Conservation (phyloP, 2,888 invertebrate genomes). For the Amphiduros pacificus region DNA sequence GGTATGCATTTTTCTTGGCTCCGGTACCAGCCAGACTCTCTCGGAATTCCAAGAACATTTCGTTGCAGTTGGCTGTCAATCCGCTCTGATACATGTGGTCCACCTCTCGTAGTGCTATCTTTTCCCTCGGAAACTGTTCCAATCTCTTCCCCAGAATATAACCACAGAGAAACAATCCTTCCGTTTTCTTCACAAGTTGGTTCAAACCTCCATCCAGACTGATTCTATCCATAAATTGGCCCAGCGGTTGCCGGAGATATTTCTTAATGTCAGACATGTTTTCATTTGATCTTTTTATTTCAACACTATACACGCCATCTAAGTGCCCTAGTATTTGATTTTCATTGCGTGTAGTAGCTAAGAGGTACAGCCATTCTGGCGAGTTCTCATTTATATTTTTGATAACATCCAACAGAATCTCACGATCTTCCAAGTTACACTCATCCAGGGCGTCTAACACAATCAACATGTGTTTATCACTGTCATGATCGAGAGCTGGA, state of each 20-base stretch:
- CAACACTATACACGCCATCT: slow-evolving; percentile 21
- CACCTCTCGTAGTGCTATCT: slow-evolving; percentile 30
- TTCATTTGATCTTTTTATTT: slow-evolving; percentile 24
- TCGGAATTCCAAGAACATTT: slow-evolving; percentile 20
- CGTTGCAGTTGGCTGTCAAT: slow-evolving; percentile 11
- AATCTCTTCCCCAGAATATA: slow-evolving; percentile 15
- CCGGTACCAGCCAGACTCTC: slow-evolving; percentile 2
- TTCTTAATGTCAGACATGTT: slow-evolving; percentile 28
- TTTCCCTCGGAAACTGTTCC: slow-evolving; percentile 12
- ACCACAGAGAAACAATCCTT: slow-evolving; percentile 30
- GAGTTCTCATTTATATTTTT: slow-evolving; percentile 20
- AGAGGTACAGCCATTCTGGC: slow-evolving; percentile 27
- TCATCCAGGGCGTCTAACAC: slow-evolving; percentile 34
- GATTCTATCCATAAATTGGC: slow-evolving; percentile 30
- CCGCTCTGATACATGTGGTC: slow-evolving; percentile 25
- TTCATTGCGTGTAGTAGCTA: slow-evolving; percentile 18
- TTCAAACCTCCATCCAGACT: slow-evolving; percentile 34
- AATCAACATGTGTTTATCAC: slow-evolving; percentile 22
- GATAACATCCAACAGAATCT: slow-evolving; percentile 16
- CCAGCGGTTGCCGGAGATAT: slow-evolving; percentile 28
- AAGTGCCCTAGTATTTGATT: not conserved
- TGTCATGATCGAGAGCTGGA: slow-evolving; percentile 7
- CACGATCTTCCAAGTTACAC: slow-evolving; percentile 18
- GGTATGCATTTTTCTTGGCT: slow-evolving; percentile 2
- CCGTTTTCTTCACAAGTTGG: slow-evolving; percentile 25